Base-by-base conservation (phyloP, 1,140 invertebrate species). In the Rhyacophila brunnea region DNA sequence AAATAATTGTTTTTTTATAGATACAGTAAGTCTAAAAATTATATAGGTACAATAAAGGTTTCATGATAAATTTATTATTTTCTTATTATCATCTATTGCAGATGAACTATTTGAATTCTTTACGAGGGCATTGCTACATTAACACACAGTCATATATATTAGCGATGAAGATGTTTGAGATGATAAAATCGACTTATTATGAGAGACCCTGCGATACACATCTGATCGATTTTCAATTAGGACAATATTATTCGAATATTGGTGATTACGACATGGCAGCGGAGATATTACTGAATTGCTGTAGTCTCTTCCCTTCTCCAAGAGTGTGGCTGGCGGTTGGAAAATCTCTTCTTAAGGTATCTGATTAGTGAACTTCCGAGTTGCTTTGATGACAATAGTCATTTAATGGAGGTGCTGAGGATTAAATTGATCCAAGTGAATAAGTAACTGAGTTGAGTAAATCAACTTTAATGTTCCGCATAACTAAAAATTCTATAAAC, bases 311-410 rank as follows among this genome's bases (percentile, higher is more conserved):
- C 5, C 53, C 53, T 1, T 46, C 43, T 14, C 45, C 53, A 20
- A 40, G 19, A 19, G 13, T 43, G 1, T 56, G 43, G 43, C 53
- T 56, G 15, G 53, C 43, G 38, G 53, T 34, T n/a, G 53, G 43
- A 11, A 56, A 36, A 38, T 23, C 53, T 19, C 47, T 56, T 23
- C 36, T 47, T 10, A 47, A 56, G 35, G 53, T 56, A 54, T 32
- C 7, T 10, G 10, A 28, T 11, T 19, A 40, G 13, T 38, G n/a
- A n/a, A n/a, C n/a, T n/a, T n/a, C n/a, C n/a, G n/a, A n/a, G n/a
- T n/a, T n/a, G n/a, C n/a, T n/a, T n/a, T n/a, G n/a, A n/a, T n/a
- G n/a, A n/a, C n/a, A n/a, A n/a, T n/a, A n/a, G n/a, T n/a, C n/a
- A n/a, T n/a, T n/a, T n/a, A n/a, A n/a, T n/a, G n/a, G n/a, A n/a